Evolutionary conservation across 2,888 invertebrate genomes (phyloP), one percentile per base, ranked within the genome.

Genomic region (Fragum fragum): DNA sequence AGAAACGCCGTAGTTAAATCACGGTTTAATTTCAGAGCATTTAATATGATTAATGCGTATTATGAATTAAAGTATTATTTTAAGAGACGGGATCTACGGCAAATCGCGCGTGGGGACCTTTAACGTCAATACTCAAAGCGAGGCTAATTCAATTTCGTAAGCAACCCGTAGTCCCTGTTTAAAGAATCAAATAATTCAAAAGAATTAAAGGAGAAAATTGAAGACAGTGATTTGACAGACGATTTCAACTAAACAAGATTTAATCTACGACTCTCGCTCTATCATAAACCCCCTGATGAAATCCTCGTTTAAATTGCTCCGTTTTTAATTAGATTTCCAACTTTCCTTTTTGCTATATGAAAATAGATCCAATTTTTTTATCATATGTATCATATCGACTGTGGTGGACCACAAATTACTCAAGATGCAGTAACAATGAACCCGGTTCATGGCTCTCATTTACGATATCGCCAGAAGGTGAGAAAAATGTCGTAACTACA

Each of bases 151-250:
- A 68, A 74, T 74, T 55, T 11, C 36, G 26, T 42, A 21, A 9
- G 57, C 9, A 29, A 53, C 66, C 53, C 68, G 32, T 42, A 69
- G 55, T 59, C 69, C 69, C 59, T 47, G 57, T 76, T 47, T 73
- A 76, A 69, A 53, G 47, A 76, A 72, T 79, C 76, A 79, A 76
- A 73, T 66, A 79, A 66, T 71, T 79, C 66, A 83, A 76, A 76
- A 73, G 69, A 79, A 83, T 83, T 77, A 70, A 57, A 73, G 53
- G 9, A 21, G 79, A 76, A 79, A 74, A 39, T 55, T 32, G 42
- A 47, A 69, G 77, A 71, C 75, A 39, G 42, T 57, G 53, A 80
- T 68, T 80, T 77, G 77, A 77, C 83, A 79, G 59, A 21, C 59
- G 53, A 66, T 79, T 79, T 76, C 61, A 79, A 73, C 68, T 79